Evolutionary conservation across 2,113 vertebrate species (phyloP).

Genomic region (Cariama cristata): DNA sequence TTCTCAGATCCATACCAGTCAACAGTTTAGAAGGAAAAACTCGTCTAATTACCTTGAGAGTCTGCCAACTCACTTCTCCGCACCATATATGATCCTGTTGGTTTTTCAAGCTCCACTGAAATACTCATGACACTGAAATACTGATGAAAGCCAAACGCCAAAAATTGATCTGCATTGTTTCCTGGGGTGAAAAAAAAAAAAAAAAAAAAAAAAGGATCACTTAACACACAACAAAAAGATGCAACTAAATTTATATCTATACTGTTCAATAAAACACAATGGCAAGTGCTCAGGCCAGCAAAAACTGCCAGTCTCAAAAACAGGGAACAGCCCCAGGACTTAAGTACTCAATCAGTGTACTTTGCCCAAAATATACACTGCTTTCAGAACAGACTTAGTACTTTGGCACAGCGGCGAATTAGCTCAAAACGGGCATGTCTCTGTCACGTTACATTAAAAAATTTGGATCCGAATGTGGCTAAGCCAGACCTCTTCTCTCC

Average conservation of each 20-base stretch:
- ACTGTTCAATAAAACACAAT: not conserved
- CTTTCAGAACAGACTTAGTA: not conserved
- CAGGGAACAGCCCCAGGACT: not conserved
- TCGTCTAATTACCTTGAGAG: not conserved
- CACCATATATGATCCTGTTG: not conserved
- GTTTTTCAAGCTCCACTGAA: not conserved
- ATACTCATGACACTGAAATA: not conserved
- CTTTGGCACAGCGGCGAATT: not conserved
- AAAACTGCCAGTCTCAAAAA: not conserved
- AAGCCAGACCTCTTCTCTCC: not conserved
- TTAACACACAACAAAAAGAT: not conserved
- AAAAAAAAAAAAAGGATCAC: not conserved
- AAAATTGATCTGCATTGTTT: not conserved
- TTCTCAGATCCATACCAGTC: not conserved
- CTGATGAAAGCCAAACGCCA: not conserved
- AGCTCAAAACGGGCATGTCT: not conserved
- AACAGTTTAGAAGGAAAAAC: not conserved
- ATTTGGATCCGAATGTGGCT: too few relatives aligned
- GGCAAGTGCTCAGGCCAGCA: not conserved
- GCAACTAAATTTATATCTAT: not conserved
- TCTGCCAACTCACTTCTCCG: not conserved
- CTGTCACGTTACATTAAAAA: not conserved
- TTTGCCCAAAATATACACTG: not conserved
- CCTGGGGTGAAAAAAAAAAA: accelerated
- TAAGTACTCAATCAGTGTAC: not conserved